Conservation (phyloP, 2,113 vertebrate species). For the Bos taurus region DNA sequence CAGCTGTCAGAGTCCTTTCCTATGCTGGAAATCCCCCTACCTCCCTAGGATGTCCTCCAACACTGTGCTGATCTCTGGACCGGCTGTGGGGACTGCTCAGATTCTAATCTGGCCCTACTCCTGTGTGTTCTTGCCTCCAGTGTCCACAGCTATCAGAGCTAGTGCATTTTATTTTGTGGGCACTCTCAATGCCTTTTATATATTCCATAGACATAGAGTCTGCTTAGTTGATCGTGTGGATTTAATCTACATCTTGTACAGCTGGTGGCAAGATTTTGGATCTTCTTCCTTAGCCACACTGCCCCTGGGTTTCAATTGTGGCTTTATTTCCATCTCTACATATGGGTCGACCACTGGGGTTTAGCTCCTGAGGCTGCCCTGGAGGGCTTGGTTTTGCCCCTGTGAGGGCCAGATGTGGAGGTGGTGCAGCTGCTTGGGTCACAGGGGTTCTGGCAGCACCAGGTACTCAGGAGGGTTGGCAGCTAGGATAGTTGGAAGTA, state of each 20-base stretch:
- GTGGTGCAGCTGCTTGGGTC: neutral
- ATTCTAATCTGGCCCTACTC: neutral
- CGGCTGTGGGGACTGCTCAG: neutral
- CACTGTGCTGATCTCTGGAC: neutral
- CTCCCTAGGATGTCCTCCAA: neutral
- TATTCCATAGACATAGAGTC: neutral
- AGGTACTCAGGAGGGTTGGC: neutral
- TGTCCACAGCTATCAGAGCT: neutral
- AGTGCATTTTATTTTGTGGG: neutral
- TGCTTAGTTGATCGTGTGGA: neutral
- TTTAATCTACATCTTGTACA: neutral
- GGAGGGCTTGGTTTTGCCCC: neutral
- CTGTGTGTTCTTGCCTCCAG: neutral
- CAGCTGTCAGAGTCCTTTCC: neutral
- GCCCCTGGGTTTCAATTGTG: neutral
- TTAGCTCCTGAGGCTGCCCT: neutral
- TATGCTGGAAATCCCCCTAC: neutral
- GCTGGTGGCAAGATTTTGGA: neutral
- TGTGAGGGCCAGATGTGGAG: neutral
- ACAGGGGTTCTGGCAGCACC: neutral
- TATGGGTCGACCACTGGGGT: neutral
- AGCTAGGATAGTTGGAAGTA: neutral
- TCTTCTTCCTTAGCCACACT: neutral
- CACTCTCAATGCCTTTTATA: neutral
- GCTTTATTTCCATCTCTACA: neutral